Base-by-base conservation (phyloP, 2,888 invertebrate genomes). In the Nomada ferruginata region DNA sequence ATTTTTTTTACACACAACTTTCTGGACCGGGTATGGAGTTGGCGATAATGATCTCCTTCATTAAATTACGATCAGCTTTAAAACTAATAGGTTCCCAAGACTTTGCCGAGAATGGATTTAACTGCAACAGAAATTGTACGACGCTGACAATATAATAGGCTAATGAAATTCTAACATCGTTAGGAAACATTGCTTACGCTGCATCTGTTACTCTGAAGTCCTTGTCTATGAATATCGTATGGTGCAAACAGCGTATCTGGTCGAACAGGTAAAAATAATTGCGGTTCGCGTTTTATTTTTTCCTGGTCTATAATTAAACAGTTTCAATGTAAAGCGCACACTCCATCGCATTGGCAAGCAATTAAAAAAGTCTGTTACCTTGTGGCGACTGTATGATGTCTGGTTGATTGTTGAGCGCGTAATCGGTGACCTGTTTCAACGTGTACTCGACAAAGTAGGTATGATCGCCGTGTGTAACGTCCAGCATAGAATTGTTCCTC, bases 11-110 rank as follows among this genome's bases (percentile, higher is more conserved):
- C 93, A 97, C 97, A 94, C 97, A 97, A 94, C 97, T 97, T 94
- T 97, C 97, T 59, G 97, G 97, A 81, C 97, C 97, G 47, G 97
- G 97, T 93, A 97, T 95, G 88, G 97, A 96, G 93, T 97, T 97
- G 70, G 97, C 97, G 90, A 97, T 95, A 78, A 97, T 97, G 91
- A 94, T 93, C 88, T 94, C 94, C 73, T 94, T 93, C 93, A 93
- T 93, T 76, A 93, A 88, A 80, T 93, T 94, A 74, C 94, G 92
- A 84, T 93, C 93, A 50, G 93, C 89, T 87, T 93, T 94, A 87
- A 93, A 93, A 86, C 93, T 93, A 84, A 94, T 93, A 53, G 93
- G 94, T 77, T 94, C 94, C 93, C 94, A 94, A 74, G 93, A 92
- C 81, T 93, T 94, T 26, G 93, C 91, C 79, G 93, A 93, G 88